Base-by-base conservation (phyloP, 2,113 vertebrate species). In the Rhea pennata region DNA sequence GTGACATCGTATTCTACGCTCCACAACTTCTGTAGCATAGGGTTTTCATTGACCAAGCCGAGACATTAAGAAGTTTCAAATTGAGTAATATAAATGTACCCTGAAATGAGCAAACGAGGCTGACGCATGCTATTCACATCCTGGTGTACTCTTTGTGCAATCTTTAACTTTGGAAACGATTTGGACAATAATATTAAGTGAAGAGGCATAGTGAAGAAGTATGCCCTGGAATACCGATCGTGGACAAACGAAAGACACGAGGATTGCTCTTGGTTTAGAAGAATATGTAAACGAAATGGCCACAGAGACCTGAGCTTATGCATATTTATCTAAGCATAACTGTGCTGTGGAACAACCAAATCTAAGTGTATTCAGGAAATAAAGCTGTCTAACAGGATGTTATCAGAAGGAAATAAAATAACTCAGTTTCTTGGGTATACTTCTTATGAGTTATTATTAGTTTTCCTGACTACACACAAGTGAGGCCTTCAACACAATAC, bases 341-440 rank as follows among this genome's bases (percentile, higher is more conserved):
- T 31, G 44, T 53, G 42, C 53, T 10, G 48, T 21, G 70, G n/a
- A 33, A 6, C 78, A 54, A 59, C 44, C 78, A 70, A 10, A 64
- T 42, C 33, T 36, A 58, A 31, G 74, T 2, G 20, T 14, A 10
- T 0, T 79, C 82, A 91, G 95, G 88, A 97, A 96, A 93, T 39
- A 23, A 24, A 58, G 36, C 53, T 50, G 70, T 87, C 46, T n/a
- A 62, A 31, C 67, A 83, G 84, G 88, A 87, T 81, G 56, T 93
- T 54, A 88, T 51, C 79, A 71, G 91, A 50, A 85, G 72, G 87
- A 95, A 96, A 94, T 70, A 93, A 79, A 96, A 79, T 9, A 36
- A 33, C 56, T 69, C 36, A 4, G 26, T 70, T 91, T 67, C 12
- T 40, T 26, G 61, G 69, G 31, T 67, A 0, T 51, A 17, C 27